Evolutionary conservation across 2,113 vertebrate species (phyloP), one percentile per base, ranked within the genome.

Genomic region (Coptodon bakossiorum): DNA sequence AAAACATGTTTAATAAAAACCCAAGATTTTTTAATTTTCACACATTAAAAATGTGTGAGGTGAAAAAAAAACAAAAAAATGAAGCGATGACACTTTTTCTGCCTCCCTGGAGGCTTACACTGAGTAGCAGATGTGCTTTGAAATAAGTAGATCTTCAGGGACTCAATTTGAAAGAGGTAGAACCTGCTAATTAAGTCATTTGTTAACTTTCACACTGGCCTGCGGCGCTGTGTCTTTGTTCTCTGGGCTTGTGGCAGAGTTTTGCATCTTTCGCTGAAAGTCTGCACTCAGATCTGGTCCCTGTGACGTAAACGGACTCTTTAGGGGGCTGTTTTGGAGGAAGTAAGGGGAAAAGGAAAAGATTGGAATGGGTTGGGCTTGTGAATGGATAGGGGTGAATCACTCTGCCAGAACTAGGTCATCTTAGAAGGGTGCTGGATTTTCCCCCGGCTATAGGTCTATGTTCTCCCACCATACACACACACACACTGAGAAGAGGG

Each of bases 361-460:
- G 88, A 78, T 71, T 29, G 54, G 43, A 82, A 22, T 81, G 78
- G 73, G 88, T 73, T 88, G 84, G 86, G 80, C 88, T 92, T 71
- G 87, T 92, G 93, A 93, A 95, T 93, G 90, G 85, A 92, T 84
- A 73, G 86, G 93, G 95, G 91, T 93, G 94, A 95, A 93, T 94
- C 93, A 92, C 87, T 90, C 85, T 93, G 90, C 89, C 86, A 89
- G 90, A 96, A 95, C 84, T 96, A 95, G 95, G 96, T 96, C 96
- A 95, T 43, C 85, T 88, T 90, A 81, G 82, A 71, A 93, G 93
- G 94, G 90, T 94, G 94, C 95, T 91, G 90, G 81, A 87, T 91
- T 91, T 90, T 91, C 94, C 94, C 82, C 78, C 40, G 90, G 96
- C 93, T 94, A 85, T 86, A 91, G 93, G 90, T 93, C 86, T 86